These are phyloP conservation scores for Neodon shergylaensis DNA, from an alignment of 2,113 vertebrate species.

Conservation along the genomic window DNA sequence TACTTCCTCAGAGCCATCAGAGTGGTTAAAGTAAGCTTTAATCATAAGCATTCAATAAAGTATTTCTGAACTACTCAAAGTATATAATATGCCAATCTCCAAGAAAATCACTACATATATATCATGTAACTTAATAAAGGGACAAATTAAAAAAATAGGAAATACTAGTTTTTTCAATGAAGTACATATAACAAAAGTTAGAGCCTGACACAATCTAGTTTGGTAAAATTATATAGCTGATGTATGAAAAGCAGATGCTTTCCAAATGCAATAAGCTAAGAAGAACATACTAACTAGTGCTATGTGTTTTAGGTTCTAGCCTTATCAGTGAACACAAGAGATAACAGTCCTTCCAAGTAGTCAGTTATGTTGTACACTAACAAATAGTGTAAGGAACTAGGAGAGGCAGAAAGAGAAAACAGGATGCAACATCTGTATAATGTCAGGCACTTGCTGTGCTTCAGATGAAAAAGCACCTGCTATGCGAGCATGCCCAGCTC, in stretches of 20 bases:
- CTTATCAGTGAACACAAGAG: not conserved
- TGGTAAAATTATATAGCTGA: not conserved
- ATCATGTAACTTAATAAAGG: not conserved
- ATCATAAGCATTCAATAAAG: too few species aligned
- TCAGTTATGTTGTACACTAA: not conserved
- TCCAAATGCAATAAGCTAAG: not conserved
- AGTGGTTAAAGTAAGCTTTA: too few species aligned
- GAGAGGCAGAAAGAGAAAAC: not conserved
- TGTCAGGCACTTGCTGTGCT: not conserved
- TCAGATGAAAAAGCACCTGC: not conserved
- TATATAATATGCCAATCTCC: not conserved
- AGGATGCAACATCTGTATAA: not conserved
- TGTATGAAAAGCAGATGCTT: not conserved
- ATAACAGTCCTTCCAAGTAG: not conserved
- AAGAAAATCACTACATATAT: too few species aligned
- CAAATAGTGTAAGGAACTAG: not conserved
- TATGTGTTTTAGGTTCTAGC: not conserved
- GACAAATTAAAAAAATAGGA: not conserved
- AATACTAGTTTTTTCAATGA: not conserved
- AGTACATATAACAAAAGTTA: constrained; percentile 2
- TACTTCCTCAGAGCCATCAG: too few species aligned
- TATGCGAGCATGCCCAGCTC: not conserved
- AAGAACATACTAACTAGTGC: not conserved
- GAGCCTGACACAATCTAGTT: not conserved
- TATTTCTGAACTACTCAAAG: too few species aligned